These are phyloP conservation scores for Amblyjoppa proteus DNA, from an alignment of 2,888 invertebrate species.

Conservation along the genomic window DNA sequence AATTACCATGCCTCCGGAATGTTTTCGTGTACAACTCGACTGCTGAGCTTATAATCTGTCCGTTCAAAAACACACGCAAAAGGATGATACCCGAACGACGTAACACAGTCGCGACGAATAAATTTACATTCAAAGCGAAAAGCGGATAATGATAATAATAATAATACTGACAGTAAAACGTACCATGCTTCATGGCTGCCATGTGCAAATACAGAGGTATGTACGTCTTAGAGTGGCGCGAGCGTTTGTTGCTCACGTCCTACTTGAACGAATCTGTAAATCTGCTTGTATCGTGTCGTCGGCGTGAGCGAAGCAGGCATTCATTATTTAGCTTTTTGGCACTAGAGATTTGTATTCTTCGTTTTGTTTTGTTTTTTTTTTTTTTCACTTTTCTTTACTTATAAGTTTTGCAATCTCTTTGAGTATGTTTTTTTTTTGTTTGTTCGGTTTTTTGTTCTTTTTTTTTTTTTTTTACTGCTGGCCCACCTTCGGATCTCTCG, in stretches of 20 bases:
- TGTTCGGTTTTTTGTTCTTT: conserved; percentile 68
- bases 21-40: not conserved
- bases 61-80: not conserved
- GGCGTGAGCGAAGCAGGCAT: conserved; percentile 81
- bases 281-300: conserved; percentile 82
- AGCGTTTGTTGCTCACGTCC: conserved; percentile 81
- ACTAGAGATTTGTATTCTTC: conserved; percentile 58
- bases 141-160: conserved; percentile 40
- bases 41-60: not conserved
- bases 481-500: conserved; percentile 80
- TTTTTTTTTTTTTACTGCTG: conserved; percentile 74
- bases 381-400: conserved; percentile 23
- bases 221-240: conserved; percentile 80
- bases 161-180: conserved; percentile 80
- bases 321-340: conserved; percentile 82
- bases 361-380: conserved; percentile 49
- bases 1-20: conserved; percentile 45
- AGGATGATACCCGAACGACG: conserved; percentile 45
- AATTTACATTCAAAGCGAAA: conserved; percentile 65
- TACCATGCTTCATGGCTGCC: conserved; percentile 86
- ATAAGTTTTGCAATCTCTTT: conserved; percentile 14
- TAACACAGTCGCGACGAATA: conserved; percentile 24
- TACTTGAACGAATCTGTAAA: conserved; percentile 81
- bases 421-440: conserved; percentile 29
- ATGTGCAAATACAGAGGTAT: conserved; percentile 84